Evolutionary conservation across 2,888 invertebrate genomes (phyloP).

Genomic region (Biston stratarius): DNA sequence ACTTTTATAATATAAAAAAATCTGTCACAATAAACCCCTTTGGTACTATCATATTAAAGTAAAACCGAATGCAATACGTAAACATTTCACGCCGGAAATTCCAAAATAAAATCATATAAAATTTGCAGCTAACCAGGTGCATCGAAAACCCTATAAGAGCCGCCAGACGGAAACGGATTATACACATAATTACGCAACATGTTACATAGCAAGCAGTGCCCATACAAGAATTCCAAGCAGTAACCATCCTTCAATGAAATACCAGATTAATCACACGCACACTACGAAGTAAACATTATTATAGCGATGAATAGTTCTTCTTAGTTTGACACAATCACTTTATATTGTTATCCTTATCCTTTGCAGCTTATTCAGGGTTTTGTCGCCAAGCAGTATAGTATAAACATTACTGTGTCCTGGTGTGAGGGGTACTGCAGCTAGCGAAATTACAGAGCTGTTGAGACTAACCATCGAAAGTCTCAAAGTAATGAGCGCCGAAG

Average conservation of each 20-base stretch:
- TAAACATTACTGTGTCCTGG: too few species aligned
- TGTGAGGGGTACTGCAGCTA: too few species aligned
- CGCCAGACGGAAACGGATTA: conserved; percentile 55
- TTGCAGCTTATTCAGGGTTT: too few species aligned
- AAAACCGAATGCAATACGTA: conserved; percentile 10
- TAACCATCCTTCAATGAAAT: conserved; percentile 5
- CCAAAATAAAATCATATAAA: conserved; percentile 41
- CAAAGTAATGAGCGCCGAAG: too few species aligned
- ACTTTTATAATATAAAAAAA: neutral
- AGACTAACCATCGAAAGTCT: too few species aligned
- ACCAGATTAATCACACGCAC: neutral
- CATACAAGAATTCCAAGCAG: conserved; percentile 22
- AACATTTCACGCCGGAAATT: conserved; percentile 38
- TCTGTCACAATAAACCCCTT: neutral
- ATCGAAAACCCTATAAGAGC: conserved; percentile 46
- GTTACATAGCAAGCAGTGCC: conserved; percentile 34
- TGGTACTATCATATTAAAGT: neutral
- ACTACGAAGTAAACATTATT: neutral
- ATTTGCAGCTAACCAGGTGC: conserved; percentile 48
- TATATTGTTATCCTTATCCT: too few species aligned
- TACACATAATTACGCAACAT: conserved; percentile 53
- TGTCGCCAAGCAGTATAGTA: too few species aligned
- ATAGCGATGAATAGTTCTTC: neutral
- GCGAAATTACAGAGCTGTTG: too few species aligned
- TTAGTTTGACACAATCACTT: too few species aligned